These are phyloP conservation scores for Eublepharis macularius DNA, from an alignment of 2,113 vertebrate species.

Conservation along the genomic window DNA sequence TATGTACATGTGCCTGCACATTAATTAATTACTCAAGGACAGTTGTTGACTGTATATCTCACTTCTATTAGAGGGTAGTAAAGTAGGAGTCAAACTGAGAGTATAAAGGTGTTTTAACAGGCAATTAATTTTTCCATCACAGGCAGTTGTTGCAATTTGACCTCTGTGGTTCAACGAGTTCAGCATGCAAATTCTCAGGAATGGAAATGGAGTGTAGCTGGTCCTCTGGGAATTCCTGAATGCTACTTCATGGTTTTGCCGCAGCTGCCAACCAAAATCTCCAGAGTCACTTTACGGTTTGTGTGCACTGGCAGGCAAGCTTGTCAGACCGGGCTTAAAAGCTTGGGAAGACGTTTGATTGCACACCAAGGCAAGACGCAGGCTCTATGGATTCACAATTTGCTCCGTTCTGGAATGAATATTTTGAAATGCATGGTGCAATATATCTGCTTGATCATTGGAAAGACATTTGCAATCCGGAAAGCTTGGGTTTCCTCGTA, in stretches of 20 bases:
- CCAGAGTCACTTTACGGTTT: slow-evolving; percentile 12
- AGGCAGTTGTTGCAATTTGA: not conserved
- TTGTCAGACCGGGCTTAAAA: slow-evolving; percentile 32
- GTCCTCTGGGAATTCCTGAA: slow-evolving; percentile 54
- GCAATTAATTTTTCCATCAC: not conserved
- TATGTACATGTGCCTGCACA: not conserved
- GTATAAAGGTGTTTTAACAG: slow-evolving; percentile 29
- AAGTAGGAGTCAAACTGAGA: slow-evolving; percentile 29
- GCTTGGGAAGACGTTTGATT: not conserved
- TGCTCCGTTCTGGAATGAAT: not conserved
- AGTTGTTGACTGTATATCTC: not conserved
- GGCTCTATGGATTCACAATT: not conserved
- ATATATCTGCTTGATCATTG: fast-evolving
- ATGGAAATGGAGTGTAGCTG: not conserved
- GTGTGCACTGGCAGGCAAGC: slow-evolving; percentile 3
- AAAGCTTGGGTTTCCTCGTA: not conserved
- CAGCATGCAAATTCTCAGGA: not conserved
- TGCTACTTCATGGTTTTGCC: slow-evolving; percentile 53
- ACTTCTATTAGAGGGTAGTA: slow-evolving; percentile 24
- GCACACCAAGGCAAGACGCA: not conserved
- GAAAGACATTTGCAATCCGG: fast-evolving
- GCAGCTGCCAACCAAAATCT: slow-evolving; percentile 33
- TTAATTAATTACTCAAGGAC: not conserved
- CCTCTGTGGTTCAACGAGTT: not conserved
- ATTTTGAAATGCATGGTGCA: not conserved